Conservation (phyloP, 2,888 invertebrate genomes). For the Conchocele bisecta region DNA sequence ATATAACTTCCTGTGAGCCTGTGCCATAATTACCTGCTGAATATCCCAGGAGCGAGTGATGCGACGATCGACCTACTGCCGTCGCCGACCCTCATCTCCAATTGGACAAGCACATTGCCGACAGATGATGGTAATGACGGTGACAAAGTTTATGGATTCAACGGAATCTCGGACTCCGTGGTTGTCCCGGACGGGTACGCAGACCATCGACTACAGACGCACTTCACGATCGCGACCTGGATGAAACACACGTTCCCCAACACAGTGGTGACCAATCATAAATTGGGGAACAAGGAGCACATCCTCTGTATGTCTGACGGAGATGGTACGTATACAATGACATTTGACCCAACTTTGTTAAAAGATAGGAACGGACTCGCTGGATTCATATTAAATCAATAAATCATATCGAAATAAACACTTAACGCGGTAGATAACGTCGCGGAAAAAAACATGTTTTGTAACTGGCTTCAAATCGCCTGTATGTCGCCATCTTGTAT, state of each 20-base stretch:
- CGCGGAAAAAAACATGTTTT: no score
- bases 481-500: no score
- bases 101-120: constrained; percentile 92
- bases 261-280: constrained; percentile 46
- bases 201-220: constrained; percentile 90
- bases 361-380: no score
- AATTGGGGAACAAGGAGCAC: constrained; percentile 91
- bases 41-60: constrained; percentile 87
- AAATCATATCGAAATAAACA: no score
- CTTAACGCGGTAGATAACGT: no score
- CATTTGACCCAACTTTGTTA: no score
- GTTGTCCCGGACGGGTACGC: constrained; percentile 84
- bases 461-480: no score
- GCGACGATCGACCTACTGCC: constrained; percentile 94
- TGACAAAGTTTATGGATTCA: constrained; percentile 97
- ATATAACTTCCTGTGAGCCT: no score
- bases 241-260: constrained; percentile 92
- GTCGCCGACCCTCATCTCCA: constrained; percentile 88
- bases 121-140: constrained; percentile 92
- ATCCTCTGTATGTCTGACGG: constrained; percentile 98
- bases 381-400: no score
- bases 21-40: no score
- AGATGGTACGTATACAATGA: constrained; percentile 95
- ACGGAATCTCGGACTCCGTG: constrained; percentile 94
- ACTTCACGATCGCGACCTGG: constrained; percentile 97